Conservation (phyloP, 2,888 invertebrate genomes). For the Meteorus colon region DNA sequence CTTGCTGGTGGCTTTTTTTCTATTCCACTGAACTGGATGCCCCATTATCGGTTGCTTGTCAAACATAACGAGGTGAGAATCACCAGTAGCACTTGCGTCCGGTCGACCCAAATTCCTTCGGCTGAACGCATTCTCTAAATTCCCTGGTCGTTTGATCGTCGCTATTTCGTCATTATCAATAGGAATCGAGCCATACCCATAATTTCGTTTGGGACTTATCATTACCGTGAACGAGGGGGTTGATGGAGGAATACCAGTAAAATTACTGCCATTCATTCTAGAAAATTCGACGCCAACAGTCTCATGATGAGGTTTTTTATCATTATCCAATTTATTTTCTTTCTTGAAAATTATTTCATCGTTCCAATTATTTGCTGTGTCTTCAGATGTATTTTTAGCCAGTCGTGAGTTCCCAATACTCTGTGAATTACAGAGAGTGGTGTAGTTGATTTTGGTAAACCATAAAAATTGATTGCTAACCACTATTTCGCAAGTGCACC, state of each 20-base stretch:
- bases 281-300: slow-evolving; percentile 10
- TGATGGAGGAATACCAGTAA: slow-evolving; percentile 19
- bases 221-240: not conserved
- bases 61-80: slow-evolving; percentile 9
- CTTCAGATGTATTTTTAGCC: not conserved
- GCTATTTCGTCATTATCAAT: not conserved
- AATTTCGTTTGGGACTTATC: slow-evolving; percentile 6
- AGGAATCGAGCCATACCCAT: slow-evolving; percentile 1
- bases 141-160: not conserved
- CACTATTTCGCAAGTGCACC: slow-evolving; percentile 8
- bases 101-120: slow-evolving; percentile 26
- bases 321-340: not conserved
- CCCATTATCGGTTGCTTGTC: not conserved
- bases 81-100: slow-evolving; percentile 7
- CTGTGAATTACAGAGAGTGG: not conserved
- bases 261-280: slow-evolving; percentile 22
- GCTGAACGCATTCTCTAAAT: not conserved
- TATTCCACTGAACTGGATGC: slow-evolving; percentile 53
- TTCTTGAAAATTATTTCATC: not conserved
- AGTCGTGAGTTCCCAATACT: not conserved
- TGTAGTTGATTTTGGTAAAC: not conserved
- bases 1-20: slow-evolving; percentile 25
- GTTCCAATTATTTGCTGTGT: not conserved
- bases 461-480: slow-evolving; percentile 16
- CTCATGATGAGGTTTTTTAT: not conserved